Conservation (phyloP, 2,113 vertebrate genomes). For the Mesoclemmys tuberculata region DNA sequence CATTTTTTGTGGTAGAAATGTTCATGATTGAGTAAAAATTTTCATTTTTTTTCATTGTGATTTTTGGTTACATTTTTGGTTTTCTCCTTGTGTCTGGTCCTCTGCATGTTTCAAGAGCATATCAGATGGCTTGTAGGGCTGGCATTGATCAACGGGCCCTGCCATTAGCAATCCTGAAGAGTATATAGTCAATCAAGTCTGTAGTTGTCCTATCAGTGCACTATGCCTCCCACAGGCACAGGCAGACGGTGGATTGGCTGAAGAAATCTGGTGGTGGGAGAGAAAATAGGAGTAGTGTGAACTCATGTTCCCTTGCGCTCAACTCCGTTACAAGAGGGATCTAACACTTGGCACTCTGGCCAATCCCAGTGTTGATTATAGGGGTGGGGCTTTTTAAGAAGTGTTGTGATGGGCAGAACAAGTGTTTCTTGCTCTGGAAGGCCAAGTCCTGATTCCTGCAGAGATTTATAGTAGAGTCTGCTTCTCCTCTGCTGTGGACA, state of each 20-base stretch:
- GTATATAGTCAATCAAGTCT: too few species aligned
- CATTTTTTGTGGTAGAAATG: not conserved
- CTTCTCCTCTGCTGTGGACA: not conserved
- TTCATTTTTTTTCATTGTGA: not conserved
- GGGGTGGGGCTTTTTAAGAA: not conserved
- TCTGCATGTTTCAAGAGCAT: too few species aligned
- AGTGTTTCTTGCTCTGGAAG: not conserved
- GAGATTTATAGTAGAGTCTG: too few species aligned
- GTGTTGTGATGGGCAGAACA: not conserved
- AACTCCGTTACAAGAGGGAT: not conserved
- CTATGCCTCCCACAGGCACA: too few species aligned
- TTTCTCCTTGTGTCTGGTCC: too few species aligned
- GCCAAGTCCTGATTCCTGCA: not conserved
- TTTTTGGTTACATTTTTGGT: too few species aligned
- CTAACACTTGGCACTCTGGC: not conserved
- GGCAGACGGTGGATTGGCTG: not conserved
- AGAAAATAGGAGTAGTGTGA: not conserved
- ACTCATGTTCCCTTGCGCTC: not conserved
- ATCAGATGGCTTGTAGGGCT: too few species aligned
- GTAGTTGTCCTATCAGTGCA: too few species aligned
- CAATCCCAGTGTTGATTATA: not conserved
- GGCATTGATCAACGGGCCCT: too few species aligned
- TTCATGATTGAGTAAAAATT: not conserved
- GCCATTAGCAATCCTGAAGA: too few species aligned
- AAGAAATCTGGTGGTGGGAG: not conserved